Evolutionary conservation across 2,888 invertebrate species (phyloP).

Genomic region (Drosophila ezoana): DNA sequence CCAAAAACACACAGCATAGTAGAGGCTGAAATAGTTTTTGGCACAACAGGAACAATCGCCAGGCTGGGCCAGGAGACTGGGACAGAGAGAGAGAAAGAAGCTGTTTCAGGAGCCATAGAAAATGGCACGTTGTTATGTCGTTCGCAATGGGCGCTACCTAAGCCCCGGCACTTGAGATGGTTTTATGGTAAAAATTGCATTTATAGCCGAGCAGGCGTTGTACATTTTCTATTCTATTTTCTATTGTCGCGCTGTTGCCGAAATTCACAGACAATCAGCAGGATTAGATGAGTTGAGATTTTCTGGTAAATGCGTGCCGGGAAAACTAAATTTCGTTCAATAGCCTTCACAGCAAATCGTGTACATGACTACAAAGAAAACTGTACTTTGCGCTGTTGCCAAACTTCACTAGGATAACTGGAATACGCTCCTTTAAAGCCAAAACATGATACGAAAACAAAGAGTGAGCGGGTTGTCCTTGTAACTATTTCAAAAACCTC

Average conservation of each 20-base stretch:
- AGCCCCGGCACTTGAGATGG: conserved; percentile 40
- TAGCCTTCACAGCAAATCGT: not conserved
- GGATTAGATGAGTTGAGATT: conserved; percentile 23
- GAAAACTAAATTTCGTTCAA: conserved; percentile 2
- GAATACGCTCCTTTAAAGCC: no score
- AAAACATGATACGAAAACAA: no score
- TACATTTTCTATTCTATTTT: conserved; percentile 1
- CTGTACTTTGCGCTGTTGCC: conserved; percentile 17
- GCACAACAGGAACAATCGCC: conserved; percentile 5
- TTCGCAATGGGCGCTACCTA: conserved; percentile 40
- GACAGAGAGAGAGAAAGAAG: not conserved
- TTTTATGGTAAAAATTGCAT: conserved; percentile 49
- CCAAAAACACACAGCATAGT: conserved; percentile 15
- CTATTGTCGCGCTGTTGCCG: conserved; percentile 36
- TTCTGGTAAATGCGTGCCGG: conserved; percentile 8
- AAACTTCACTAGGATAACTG: conserved; percentile 12
- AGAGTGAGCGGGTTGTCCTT: no score
- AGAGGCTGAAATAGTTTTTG: conserved; percentile 37
- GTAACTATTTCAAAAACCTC: no score
- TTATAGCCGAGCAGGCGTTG: conserved; percentile 21
- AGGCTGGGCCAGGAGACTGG: not conserved
- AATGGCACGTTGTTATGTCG: conserved; percentile 28
- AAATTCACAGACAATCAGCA: conserved; percentile 35
- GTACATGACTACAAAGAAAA: not conserved
- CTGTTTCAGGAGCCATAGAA: conserved; percentile 17